These are phyloP conservation scores for Caradrina kadenii DNA, from an alignment of 2,888 invertebrate genomes.

Conservation along the genomic window DNA sequence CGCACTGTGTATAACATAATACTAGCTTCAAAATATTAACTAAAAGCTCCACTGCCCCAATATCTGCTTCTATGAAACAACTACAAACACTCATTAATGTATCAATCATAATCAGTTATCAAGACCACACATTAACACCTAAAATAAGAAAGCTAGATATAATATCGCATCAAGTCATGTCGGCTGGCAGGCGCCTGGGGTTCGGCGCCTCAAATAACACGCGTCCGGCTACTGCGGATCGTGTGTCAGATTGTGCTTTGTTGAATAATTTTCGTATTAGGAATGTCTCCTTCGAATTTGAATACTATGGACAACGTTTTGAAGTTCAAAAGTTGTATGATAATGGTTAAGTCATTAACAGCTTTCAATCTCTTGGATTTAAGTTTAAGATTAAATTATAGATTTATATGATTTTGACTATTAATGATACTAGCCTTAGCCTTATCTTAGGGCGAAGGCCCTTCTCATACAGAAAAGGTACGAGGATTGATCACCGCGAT, in stretches of 20 bases:
- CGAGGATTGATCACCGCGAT: too few relatives aligned
- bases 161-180: slow-evolving; percentile 56
- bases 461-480: too few relatives aligned
- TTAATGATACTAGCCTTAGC: too few relatives aligned
- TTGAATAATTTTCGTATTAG: slow-evolving; percentile 47
- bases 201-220: slow-evolving; percentile 72
- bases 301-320: neutral
- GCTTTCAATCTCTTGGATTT: too few relatives aligned
- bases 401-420: too few relatives aligned
- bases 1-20: neutral
- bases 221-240: slow-evolving; percentile 67
- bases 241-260: slow-evolving; percentile 58
- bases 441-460: too few relatives aligned
- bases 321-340: neutral
- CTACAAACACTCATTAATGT: slow-evolving; percentile 31
- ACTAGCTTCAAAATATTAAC: slow-evolving; percentile 1
- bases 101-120: slow-evolving; percentile 41
- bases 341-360: neutral
- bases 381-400: too few relatives aligned
- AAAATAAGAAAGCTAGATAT: slow-evolving; percentile 61
- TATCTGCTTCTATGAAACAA: slow-evolving; percentile 32
- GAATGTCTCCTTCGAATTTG: slow-evolving; percentile 6
- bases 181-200: slow-evolving; percentile 65
- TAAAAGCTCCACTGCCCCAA: neutral
- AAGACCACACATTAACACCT: slow-evolving; percentile 55